Evolutionary conservation across 2,113 vertebrate species (phyloP).

Genomic region (Grammomys dolichurus): DNA sequence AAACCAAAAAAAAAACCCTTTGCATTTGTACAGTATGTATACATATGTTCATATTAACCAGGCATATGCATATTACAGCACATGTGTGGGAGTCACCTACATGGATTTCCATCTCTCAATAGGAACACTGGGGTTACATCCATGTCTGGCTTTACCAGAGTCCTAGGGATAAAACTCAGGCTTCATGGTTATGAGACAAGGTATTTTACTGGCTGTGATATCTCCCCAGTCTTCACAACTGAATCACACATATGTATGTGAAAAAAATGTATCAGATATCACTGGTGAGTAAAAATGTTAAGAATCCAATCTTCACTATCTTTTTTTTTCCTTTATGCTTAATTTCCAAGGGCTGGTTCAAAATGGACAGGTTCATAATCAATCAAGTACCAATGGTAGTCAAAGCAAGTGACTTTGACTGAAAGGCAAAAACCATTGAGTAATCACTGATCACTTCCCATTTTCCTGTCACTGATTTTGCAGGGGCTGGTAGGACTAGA

Average conservation of each 20-base stretch:
- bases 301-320: neutral
- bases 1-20: neutral
- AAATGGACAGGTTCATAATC: neutral
- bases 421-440: neutral
- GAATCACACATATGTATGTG: neutral
- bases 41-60: neutral
- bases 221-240: neutral
- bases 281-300: slow-evolving; percentile 18
- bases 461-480: neutral
- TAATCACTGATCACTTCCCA: neutral
- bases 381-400: neutral
- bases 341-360: neutral
- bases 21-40: neutral
- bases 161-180: too few species aligned
- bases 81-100: neutral
- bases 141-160: neutral
- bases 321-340: neutral
- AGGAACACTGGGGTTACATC: neutral
- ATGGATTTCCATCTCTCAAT: neutral
- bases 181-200: neutral
- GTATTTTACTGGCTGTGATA: neutral
- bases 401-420: neutral
- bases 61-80: neutral
- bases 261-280: neutral
- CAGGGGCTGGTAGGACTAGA: neutral